Evolutionary conservation across 2,888 invertebrate species (phyloP).

Genomic region (Silvanus unidentatus): DNA sequence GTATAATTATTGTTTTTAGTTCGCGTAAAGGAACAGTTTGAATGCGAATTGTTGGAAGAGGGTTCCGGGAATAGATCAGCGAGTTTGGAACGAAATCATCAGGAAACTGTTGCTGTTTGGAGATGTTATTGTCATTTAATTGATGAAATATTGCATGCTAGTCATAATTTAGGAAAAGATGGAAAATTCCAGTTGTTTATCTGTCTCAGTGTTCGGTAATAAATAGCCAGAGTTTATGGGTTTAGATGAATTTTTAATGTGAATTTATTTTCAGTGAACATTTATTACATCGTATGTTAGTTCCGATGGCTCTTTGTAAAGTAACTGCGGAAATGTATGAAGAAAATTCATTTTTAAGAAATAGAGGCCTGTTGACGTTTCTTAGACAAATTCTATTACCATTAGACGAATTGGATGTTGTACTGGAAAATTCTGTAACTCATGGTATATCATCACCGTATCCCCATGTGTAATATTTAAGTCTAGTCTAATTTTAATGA

Average conservation of each 20-base stretch:
- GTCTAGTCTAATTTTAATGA: constrained; percentile 2
- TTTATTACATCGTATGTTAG: constrained; percentile 82
- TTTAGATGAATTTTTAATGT: too few species aligned
- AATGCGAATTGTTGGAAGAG: constrained; percentile 64
- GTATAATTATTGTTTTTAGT: constrained; percentile 49
- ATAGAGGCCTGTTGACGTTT: constrained; percentile 78
- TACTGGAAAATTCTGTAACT: constrained; percentile 80
- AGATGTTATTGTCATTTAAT: constrained; percentile 84
- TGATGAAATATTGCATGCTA: constrained; percentile 80
- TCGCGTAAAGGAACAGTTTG: constrained; percentile 74
- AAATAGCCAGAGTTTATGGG: too few species aligned
- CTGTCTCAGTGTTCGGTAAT: constrained; percentile 84
- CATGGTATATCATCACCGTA: constrained; percentile 52
- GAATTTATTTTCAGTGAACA: constrained; percentile 66
- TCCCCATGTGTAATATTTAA: constrained; percentile 19
- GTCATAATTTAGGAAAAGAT: constrained; percentile 89
- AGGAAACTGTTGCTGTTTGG: constrained; percentile 64
- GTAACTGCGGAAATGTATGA: constrained; percentile 93
- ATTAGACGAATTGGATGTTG: constrained; percentile 82
- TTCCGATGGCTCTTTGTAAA: constrained; percentile 84
- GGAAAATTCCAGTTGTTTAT: constrained; percentile 97
- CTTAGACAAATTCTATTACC: constrained; percentile 86
- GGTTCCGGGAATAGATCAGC: constrained; percentile 40
- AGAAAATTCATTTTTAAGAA: constrained; percentile 89
- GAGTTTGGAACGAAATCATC: constrained; percentile 44